These are phyloP conservation scores for Mobula birostris DNA, from an alignment of 2,113 vertebrate genomes.

Conservation along the genomic window DNA sequence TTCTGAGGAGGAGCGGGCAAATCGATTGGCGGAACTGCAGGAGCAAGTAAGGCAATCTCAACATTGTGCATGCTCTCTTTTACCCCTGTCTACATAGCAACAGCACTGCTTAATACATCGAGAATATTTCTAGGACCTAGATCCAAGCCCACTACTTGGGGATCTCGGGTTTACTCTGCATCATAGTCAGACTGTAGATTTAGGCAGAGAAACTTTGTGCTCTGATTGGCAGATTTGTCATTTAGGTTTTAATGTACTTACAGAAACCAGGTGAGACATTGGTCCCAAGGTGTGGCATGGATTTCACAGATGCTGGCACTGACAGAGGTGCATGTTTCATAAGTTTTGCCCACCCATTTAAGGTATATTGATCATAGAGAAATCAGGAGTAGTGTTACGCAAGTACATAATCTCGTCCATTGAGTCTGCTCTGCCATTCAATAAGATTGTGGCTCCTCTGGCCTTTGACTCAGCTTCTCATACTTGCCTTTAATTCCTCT, in stretches of 20 bases:
- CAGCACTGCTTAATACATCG: background rate
- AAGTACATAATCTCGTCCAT: too few species aligned
- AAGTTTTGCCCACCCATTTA: background rate
- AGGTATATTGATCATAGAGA: background rate
- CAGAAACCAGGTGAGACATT: background rate
- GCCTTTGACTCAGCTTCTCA: too few species aligned
- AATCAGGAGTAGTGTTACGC: background rate
- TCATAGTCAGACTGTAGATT: background rate
- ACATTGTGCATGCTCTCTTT: background rate
- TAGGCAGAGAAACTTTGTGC: background rate
- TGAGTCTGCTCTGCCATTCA: too few species aligned
- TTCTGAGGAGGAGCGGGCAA: slow-evolving; percentile 72
- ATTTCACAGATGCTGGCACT: background rate
- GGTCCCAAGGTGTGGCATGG: background rate
- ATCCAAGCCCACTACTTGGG: too few species aligned
- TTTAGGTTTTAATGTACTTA: background rate
- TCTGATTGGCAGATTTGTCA: background rate
- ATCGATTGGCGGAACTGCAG: slow-evolving; percentile 73
- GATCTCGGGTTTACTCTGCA: too few species aligned
- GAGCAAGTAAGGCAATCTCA: slow-evolving; percentile 71
- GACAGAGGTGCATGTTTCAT: too few species aligned
- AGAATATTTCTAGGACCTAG: background rate
- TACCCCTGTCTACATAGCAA: background rate
- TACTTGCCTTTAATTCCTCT: too few species aligned
- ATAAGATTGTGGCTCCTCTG: too few species aligned